Evolutionary conservation across 2,113 vertebrate species (phyloP).

Genomic region (Mus musculus): DNA sequence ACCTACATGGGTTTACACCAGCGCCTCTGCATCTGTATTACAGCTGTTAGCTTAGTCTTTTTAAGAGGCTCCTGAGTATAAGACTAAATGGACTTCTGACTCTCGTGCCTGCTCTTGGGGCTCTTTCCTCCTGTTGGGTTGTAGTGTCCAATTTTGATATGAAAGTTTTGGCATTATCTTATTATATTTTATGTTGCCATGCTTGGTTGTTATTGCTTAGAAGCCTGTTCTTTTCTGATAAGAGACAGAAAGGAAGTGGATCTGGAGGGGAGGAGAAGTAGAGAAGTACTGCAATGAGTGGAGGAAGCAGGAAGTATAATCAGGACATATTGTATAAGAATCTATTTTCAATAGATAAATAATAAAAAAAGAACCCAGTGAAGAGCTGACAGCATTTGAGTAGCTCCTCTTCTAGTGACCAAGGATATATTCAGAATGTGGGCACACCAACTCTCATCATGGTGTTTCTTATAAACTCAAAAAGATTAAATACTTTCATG

Average conservation of each 20-base stretch:
- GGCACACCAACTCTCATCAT: neutral
- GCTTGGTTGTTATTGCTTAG: neutral
- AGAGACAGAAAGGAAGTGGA: neutral
- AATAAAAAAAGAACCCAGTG: neutral
- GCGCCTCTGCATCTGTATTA: neutral
- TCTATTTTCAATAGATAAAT: neutral
- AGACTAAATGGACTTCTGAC: neutral
- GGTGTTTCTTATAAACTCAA: constrained; percentile 1
- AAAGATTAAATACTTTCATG: neutral
- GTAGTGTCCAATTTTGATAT: neutral
- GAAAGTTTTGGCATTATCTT: neutral
- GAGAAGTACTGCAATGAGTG: too few species aligned
- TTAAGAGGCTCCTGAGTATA: neutral
- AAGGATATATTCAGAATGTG: neutral
- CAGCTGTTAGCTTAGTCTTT: neutral
- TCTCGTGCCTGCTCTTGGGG: neutral
- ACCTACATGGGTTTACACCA: neutral
- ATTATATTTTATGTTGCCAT: neutral
- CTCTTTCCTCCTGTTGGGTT: neutral
- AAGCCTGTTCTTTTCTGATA: neutral
- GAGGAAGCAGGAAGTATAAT: neutral
- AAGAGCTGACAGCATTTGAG: neutral
- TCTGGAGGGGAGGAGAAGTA: neutral
- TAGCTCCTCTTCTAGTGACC: neutral
- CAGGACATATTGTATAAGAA: neutral